Conservation (phyloP, 2,888 invertebrate genomes). For the Thymelicus acteon region DNA sequence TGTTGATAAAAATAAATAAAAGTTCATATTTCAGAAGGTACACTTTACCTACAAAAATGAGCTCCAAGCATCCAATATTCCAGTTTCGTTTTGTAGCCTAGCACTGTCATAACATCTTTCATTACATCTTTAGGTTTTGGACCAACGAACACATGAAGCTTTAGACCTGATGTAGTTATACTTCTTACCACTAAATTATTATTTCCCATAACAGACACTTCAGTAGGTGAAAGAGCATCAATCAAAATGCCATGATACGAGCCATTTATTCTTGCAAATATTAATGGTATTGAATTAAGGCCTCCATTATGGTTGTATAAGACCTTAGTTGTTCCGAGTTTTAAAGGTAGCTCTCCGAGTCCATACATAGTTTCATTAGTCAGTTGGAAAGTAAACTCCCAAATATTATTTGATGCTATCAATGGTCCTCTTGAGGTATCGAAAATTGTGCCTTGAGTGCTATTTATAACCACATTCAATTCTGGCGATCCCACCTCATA, state of each 20-base stretch:
- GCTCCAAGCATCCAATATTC: slow-evolving; percentile 79
- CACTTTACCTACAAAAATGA: slow-evolving; percentile 71
- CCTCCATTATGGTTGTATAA: slow-evolving; percentile 77
- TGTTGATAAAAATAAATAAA: too few species aligned
- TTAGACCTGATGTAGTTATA: slow-evolving; percentile 72
- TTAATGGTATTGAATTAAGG: slow-evolving; percentile 75
- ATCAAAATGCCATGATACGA: slow-evolving; percentile 84
- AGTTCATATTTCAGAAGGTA: too few species aligned
- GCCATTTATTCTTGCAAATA: slow-evolving; percentile 79
- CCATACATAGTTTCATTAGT: slow-evolving; percentile 83
- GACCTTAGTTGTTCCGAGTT: slow-evolving; percentile 59
- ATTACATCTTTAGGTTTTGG: slow-evolving; percentile 70
- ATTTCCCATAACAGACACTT: slow-evolving; percentile 79
- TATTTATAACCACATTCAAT: slow-evolving; percentile 59
- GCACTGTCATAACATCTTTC: slow-evolving; percentile 62
- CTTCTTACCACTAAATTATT: slow-evolving; percentile 83
- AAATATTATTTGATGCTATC: slow-evolving; percentile 84
- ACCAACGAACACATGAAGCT: slow-evolving; percentile 72
- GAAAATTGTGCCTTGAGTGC: slow-evolving; percentile 67
- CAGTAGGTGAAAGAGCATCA: slow-evolving; percentile 81
- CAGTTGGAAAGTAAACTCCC: slow-evolving; percentile 85
- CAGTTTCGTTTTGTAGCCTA: slow-evolving; percentile 55
- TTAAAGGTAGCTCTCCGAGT: slow-evolving; percentile 79
- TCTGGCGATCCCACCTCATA: slow-evolving; percentile 64
- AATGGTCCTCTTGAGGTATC: slow-evolving; percentile 84